Evolutionary conservation across 2,797 vertebrate species (phyloP), one percentile per base, ranked within the genome.

Genomic region (Heteromormyrus szaboi): DNA sequence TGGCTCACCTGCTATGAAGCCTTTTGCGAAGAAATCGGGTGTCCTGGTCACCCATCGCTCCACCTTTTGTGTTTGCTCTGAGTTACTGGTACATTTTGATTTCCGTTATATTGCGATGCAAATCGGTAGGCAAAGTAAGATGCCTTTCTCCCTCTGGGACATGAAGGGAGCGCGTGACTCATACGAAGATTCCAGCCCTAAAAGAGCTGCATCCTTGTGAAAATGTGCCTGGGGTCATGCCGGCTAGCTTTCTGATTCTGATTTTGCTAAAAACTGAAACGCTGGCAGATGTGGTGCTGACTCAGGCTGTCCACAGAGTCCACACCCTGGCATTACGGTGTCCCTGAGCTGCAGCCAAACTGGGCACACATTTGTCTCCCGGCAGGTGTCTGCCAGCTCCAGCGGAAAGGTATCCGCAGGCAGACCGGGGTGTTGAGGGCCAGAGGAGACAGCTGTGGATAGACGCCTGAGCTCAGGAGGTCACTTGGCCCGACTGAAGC

Each of bases 251-350:
- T 88, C 17, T 54, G 50, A 17, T 44, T 48, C 14, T 22, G 51
- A 53, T n/a, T 11, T 51, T n/a, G 87, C 84, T 68, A 87, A 89
- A 83, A 79, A 65, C 48, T 25, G 48, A 85, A 86, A 59, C 4
- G 85, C 79, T 72, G 87, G 88, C 72, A n/a, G 62, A 17, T 46
- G 89, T 81, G 87, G 87, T 68, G 88, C 88, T 89, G 89, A 91
- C 85, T 90, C 85, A 87, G 68, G 46, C 84, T n/a, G 7, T 50
- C 8, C 37, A 8, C 33, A 46, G 14, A 29, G 19, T 53, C 76
- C 12, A 19, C 62, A 51, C 81, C 72, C 56, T 29, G 44, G 65
- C 25, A 87, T 89, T 81, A 48, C 19, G 41, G 8, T 22, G n/a
- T 54, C 17, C 56, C 41, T 46, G 56, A 29, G 53, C 62, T 41